Conservation (phyloP, 2,113 vertebrate species). For the Microcebus jonahi region DNA sequence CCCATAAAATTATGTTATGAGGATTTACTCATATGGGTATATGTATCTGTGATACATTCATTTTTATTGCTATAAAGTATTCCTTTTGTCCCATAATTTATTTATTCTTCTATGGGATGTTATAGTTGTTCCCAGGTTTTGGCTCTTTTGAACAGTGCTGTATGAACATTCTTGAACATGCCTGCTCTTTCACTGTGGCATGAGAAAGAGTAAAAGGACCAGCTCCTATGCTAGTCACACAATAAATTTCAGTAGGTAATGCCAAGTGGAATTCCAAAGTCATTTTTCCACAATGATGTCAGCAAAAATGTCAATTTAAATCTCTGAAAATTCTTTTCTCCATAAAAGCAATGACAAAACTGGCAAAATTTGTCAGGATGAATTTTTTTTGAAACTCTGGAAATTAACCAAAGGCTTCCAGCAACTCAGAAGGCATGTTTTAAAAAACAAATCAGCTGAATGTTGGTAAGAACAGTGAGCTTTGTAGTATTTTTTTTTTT, state of each 20-base stretch:
- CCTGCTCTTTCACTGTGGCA: not conserved
- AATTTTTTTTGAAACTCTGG: not conserved
- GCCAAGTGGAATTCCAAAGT: slow-evolving; percentile 19
- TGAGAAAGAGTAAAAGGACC: not conserved
- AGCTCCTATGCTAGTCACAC: not conserved
- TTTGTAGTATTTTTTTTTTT: not conserved
- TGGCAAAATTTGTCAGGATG: not conserved
- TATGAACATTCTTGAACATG: not conserved
- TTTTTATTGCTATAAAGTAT: slow-evolving; percentile 10
- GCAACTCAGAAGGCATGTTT: not conserved
- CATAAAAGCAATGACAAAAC: not conserved
- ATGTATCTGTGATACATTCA: not conserved
- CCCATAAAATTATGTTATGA: not conserved
- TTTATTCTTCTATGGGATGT: not conserved
- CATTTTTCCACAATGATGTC: slow-evolving; percentile 32
- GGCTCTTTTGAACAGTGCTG: not conserved
- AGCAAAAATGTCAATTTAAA: slow-evolving; percentile 28
- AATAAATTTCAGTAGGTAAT: not conserved
- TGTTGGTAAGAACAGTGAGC: not conserved
- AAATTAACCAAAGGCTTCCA: slow-evolving; percentile 21
- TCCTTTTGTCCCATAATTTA: not conserved
- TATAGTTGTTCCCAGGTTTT: not conserved
- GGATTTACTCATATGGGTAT: not conserved
- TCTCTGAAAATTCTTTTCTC: not conserved
- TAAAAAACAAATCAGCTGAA: not conserved